Conservation (phyloP, 2,888 invertebrate species). For the Acleris literana region DNA sequence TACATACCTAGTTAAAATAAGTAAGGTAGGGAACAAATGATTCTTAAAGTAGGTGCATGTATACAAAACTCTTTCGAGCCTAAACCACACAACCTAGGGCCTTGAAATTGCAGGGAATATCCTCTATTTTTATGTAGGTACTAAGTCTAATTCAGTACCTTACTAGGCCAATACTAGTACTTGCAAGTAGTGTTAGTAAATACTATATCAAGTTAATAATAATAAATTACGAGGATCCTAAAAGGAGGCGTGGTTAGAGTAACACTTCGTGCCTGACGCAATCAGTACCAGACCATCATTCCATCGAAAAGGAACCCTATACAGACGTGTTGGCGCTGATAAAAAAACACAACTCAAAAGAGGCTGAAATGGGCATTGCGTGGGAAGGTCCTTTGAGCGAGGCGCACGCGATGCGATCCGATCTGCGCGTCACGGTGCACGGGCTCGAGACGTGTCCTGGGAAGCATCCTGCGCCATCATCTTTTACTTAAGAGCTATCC, state of each 20-base stretch:
- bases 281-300: neutral
- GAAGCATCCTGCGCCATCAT: neutral
- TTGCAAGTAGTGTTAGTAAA: too few species aligned
- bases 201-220: too few species aligned
- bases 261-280: neutral
- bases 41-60: too few species aligned
- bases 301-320: neutral
- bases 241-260: too few species aligned
- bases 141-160: too few species aligned
- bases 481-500: too few species aligned
- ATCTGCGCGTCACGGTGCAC: slow-evolving; percentile 41
- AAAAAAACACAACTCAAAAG: neutral
- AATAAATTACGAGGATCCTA: too few species aligned
- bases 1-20: neutral
- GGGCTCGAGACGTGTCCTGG: slow-evolving; percentile 3
- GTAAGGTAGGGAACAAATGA: neutral
- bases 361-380: slow-evolving; percentile 20
- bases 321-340: neutral
- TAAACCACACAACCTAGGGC: too few species aligned
- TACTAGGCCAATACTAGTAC: too few species aligned
- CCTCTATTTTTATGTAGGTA: too few species aligned
- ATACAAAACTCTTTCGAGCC: too few species aligned
- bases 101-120: too few species aligned
- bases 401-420: slow-evolving; percentile 38
- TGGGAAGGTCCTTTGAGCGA: slow-evolving; percentile 37